These are phyloP conservation scores for Digitonthophagus gazella DNA, from an alignment of 2,888 invertebrate genomes.

Conservation along the genomic window DNA sequence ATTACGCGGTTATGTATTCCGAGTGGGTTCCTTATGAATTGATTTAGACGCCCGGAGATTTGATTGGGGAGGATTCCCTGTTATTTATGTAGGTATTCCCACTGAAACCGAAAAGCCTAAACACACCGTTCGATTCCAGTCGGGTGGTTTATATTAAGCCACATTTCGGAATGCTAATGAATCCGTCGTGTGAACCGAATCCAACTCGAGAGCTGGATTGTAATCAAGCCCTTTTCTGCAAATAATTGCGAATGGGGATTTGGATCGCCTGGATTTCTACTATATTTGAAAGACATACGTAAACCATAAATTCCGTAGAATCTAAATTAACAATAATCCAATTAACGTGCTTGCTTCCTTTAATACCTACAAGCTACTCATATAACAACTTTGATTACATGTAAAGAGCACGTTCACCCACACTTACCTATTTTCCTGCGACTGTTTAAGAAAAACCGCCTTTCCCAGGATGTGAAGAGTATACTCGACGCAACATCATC, in stretches of 20 bases:
- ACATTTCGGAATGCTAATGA: background rate
- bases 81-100: conserved; percentile 13
- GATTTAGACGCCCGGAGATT: conserved; percentile 19
- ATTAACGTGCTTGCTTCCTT: background rate
- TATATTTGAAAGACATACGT: background rate
- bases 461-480: background rate
- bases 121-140: conserved; percentile 2
- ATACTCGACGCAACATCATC: background rate
- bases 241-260: background rate
- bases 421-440: too few relatives aligned
- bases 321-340: background rate
- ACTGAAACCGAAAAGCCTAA: conserved; percentile 11
- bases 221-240: background rate
- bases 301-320: background rate
- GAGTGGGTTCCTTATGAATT: conserved; percentile 20
- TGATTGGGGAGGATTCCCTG: conserved; percentile 10
- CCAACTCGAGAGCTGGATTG: background rate
- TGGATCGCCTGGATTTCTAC: background rate
- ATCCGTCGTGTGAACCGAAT: background rate
- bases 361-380: background rate
- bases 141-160: background rate
- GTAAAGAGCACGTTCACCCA: too few relatives aligned
- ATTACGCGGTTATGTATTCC: conserved; percentile 26
- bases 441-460: background rate
- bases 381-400: background rate